phyloP scores from a whole-genome alignment of 2,113 vertebrate genomes.

The Psephotus haematonotus region DNA sequence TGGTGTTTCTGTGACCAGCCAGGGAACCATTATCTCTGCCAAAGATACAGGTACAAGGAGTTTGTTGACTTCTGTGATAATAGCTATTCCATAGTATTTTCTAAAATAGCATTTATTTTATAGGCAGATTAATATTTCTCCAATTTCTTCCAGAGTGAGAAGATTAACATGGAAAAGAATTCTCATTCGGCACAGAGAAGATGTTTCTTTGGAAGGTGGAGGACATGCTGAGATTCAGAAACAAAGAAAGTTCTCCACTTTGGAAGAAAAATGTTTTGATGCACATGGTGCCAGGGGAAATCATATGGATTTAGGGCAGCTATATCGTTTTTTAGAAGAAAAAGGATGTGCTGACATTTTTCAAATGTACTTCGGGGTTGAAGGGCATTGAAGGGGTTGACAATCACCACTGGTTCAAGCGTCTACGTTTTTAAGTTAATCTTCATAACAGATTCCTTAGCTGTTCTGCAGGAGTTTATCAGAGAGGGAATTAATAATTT shows the following conservation, averaged over 20 bases:
- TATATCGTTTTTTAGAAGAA: too few relatives aligned
- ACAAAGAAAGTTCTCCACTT: slow-evolving; percentile 81
- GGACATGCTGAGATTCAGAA: slow-evolving; percentile 49
- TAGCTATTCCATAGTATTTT: background rate
- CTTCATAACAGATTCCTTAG: background rate
- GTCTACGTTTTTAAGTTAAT: background rate
- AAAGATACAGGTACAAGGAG: background rate
- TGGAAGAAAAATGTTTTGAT: slow-evolving; percentile 68
- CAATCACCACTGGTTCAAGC: background rate
- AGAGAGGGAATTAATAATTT: background rate
- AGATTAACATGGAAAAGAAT: slow-evolving; percentile 96
- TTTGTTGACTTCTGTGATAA: background rate
- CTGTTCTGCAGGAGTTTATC: background rate
- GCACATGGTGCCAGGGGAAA: too few relatives aligned
- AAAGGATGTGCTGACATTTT: slow-evolving; percentile 85
- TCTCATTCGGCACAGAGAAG: slow-evolving; percentile 94
- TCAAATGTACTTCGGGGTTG: slow-evolving; percentile 85
- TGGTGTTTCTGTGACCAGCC: background rate
- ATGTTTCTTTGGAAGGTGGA: slow-evolving; percentile 77
- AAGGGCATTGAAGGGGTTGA: slow-evolving; percentile 67
- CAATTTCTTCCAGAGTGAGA: slow-evolving; percentile 79
- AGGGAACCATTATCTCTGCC: background rate
- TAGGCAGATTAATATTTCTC: background rate
- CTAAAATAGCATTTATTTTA: background rate
- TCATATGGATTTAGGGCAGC: too few relatives aligned